These are phyloP conservation scores for Ormyrus rosae DNA, from an alignment of 2,888 invertebrate species.

Conservation along the genomic window DNA sequence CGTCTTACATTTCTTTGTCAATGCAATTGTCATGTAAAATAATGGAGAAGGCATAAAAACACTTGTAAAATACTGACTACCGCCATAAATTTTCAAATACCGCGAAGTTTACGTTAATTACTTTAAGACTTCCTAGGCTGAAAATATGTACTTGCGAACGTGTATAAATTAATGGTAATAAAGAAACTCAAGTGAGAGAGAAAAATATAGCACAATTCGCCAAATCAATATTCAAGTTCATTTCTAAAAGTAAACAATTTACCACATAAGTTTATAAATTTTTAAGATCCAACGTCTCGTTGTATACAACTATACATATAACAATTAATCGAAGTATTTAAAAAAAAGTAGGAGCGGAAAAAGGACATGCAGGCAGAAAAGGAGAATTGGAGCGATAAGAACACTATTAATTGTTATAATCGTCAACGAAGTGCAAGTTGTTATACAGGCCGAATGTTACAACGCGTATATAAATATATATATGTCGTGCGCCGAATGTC, in stretches of 20 bases:
- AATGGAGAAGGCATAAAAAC: constrained; percentile 6
- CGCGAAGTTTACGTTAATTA: constrained; percentile 36
- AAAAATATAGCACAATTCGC: constrained; percentile 14
- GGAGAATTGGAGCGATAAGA: constrained; percentile 34
- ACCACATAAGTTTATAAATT: constrained; percentile 29
- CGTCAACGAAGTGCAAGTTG: constrained; percentile 48
- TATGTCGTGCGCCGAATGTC: constrained; percentile 48
- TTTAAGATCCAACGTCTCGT: constrained; percentile 49
- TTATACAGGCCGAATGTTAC: constrained; percentile 46
- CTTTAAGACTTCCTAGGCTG: constrained; percentile 34
- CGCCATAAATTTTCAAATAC: constrained; percentile 31
- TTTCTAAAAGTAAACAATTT: constrained; percentile 36
- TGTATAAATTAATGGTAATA: constrained; percentile 29
- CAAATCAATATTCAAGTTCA: constrained; percentile 41
- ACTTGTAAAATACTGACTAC: constrained; percentile 40
- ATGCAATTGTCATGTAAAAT: constrained; percentile 8
- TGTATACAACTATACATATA: constrained; percentile 52
- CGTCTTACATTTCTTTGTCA: constrained; percentile 1
- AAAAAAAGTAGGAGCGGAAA: constrained; percentile 24
- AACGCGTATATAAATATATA: neutral
- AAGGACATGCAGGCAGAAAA: neutral
- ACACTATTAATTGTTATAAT: constrained; percentile 56
- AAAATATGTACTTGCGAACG: constrained; percentile 26
- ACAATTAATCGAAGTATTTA: constrained; percentile 30
- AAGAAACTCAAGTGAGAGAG: neutral